A percentile compares a stretch with the other conserved stretches of the same genome.
These are phyloP conservation scores for Nycticebus coucang DNA, from an alignment of 2,113 vertebrate species.

Conservation along the genomic window DNA sequence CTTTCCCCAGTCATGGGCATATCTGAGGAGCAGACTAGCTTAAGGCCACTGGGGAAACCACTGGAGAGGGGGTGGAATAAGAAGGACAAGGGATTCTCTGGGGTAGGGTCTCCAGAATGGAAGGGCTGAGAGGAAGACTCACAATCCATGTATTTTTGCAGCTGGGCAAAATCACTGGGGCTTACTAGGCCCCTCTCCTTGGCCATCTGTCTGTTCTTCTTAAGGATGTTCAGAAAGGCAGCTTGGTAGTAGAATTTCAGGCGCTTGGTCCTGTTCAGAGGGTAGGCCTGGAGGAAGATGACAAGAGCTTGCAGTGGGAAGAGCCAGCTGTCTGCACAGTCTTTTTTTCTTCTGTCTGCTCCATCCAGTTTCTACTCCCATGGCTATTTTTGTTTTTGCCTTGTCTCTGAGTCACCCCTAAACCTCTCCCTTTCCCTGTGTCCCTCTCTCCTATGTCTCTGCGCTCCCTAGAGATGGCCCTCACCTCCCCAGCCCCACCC, in stretches of 20 bases:
- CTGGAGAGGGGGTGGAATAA: neutral
- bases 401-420: neutral
- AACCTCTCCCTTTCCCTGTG: neutral
- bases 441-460: neutral
- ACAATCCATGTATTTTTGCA: conserved; percentile 97
- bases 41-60: neutral
- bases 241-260: neutral
- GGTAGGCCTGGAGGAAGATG: conserved; percentile 23
- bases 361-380: neutral
- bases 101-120: neutral
- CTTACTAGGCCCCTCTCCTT: conserved; percentile 88
- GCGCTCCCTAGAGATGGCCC: neutral
- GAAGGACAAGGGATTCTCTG: neutral
- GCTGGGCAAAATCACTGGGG: conserved; percentile 93
- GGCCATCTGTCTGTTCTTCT: conserved; percentile 74
- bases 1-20: neutral
- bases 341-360: neutral
- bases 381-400: neutral
- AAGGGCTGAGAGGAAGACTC: conserved; percentile 82
- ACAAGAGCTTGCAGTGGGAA: neutral
- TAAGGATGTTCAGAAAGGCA: neutral
- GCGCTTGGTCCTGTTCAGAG: neutral
- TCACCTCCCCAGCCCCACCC: neutral
- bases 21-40: neutral
- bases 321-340: neutral